Evolutionary conservation across 1,140 invertebrate species (phyloP).

Genomic region (Whitmania pigra): DNA sequence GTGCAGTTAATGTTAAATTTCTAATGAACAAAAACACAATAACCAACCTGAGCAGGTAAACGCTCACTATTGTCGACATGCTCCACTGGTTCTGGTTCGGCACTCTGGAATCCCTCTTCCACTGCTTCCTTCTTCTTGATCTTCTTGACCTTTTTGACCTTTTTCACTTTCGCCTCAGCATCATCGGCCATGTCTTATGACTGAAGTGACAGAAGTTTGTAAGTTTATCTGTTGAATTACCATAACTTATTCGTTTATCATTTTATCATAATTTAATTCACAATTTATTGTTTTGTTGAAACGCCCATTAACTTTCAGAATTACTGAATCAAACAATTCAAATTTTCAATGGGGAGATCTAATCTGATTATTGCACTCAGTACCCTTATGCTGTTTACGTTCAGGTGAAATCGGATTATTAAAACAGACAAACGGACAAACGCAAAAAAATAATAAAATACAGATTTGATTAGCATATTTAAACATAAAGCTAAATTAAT

Average conservation of each 20-base stretch:
- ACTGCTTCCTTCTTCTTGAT: background rate
- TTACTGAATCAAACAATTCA: background rate
- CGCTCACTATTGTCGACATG: background rate
- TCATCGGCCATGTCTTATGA: background rate
- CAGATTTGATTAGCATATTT: too few relatives aligned
- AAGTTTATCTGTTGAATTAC: too few relatives aligned
- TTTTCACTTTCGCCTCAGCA: background rate
- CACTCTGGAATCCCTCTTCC: background rate
- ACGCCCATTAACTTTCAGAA: background rate
- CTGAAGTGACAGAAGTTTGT: too few relatives aligned
- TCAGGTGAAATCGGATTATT: too few relatives aligned
- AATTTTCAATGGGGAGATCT: background rate
- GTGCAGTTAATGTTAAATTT: too few relatives aligned
- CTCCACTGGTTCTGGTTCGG: background rate
- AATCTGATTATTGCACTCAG: too few relatives aligned
- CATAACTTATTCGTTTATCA: too few relatives aligned
- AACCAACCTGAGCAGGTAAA: background rate
- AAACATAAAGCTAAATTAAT: too few relatives aligned
- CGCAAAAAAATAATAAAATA: too few relatives aligned
- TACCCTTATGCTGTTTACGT: too few relatives aligned
- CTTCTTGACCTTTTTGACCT: constrained; percentile 12
- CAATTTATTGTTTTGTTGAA: background rate
- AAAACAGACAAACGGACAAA: too few relatives aligned
- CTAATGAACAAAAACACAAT: too few relatives aligned
- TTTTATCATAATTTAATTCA: background rate